Percentiles rank a stretch among this genome's conserved stretches.
Evolutionary conservation across 2,797 vertebrate genomes (phyloP).

Genomic region (Paramormyrops hopkinsi): DNA sequence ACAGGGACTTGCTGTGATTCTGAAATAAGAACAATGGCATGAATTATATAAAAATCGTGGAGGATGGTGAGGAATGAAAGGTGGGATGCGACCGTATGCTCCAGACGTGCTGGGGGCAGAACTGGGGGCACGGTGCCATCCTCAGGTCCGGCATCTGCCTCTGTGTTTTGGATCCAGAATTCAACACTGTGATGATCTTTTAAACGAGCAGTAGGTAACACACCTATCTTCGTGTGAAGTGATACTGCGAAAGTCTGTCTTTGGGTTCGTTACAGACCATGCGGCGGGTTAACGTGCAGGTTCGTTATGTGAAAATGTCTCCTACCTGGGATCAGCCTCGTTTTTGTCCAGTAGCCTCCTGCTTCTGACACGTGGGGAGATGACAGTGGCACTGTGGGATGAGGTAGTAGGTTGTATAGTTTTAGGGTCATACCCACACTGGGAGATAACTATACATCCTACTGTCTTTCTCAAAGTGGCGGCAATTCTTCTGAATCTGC

Average conservation of each 20-base stretch:
- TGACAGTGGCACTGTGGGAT: constrained; percentile 74
- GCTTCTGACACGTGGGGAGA: constrained; percentile 14
- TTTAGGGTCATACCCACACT: constrained; percentile 99
- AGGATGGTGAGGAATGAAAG: background rate
- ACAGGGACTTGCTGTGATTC: background rate
- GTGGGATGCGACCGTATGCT: background rate
- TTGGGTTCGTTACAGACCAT: background rate
- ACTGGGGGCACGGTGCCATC: background rate
- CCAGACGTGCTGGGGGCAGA: background rate
- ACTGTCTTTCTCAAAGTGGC: constrained; percentile 97
- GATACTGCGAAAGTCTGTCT: background rate
- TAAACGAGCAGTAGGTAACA: background rate
- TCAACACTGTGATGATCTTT: background rate
- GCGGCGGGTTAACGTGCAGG: background rate
- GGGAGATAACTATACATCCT: constrained; percentile 99
- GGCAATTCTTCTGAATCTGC: constrained; percentile 42
- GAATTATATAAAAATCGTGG: background rate
- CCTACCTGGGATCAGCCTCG: background rate
- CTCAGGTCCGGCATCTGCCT: background rate
- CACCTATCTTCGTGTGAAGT: background rate
- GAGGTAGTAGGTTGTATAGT: constrained; percentile 99
- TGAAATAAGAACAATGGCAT: background rate
- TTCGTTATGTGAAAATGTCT: background rate
- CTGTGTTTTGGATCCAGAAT: background rate
- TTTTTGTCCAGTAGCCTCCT: background rate